phyloP scores from a whole-genome alignment of 2,888 invertebrate genomes.

The Thelaira solivaga region DNA sequence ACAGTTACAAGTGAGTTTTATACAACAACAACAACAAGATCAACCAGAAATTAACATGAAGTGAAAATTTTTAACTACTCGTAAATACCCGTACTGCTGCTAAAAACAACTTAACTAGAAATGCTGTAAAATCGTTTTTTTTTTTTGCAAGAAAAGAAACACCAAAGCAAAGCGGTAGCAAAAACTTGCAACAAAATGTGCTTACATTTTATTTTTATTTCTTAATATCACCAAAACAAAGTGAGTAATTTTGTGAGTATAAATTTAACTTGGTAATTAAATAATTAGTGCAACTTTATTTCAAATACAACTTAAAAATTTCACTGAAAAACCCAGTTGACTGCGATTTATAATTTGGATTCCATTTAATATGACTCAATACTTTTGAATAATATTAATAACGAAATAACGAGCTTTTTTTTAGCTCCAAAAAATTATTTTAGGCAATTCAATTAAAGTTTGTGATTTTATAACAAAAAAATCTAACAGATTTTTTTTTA shows the following conservation, averaged over 20 bases:
- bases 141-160: neutral
- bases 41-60: slow-evolving; percentile 54
- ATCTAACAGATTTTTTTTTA: no score
- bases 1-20: slow-evolving; percentile 27
- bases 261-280: neutral
- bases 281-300: neutral
- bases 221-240: slow-evolving; percentile 28
- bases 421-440: no score
- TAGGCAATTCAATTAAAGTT: no score
- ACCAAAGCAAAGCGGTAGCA: neutral
- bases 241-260: slow-evolving; percentile 33
- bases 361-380: no score
- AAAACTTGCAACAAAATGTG: slow-evolving; percentile 25
- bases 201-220: neutral
- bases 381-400: no score
- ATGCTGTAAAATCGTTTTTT: neutral
- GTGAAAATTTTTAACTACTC: slow-evolving; percentile 47
- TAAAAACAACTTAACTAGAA: neutral
- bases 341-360: no score
- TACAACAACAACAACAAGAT: neutral
- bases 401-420: no score
- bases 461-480: no score
- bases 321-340: no score
- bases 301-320: no score
- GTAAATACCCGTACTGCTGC: neutral